Conservation (phyloP, 92 coral and sea anemone genomes). For the Metridium senile region DNA sequence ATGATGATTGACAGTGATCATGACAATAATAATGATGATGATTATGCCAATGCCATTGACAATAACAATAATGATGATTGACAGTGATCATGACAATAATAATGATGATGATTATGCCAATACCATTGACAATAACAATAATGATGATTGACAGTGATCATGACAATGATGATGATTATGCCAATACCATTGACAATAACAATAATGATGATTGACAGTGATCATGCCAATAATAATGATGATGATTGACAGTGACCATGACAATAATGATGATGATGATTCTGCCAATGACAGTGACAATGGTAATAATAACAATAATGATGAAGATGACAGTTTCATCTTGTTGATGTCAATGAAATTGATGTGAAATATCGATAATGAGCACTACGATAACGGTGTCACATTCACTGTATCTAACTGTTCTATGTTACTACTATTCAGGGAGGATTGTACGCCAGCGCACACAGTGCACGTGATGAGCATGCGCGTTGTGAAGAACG, state of each 20-base stretch:
- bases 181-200: no score
- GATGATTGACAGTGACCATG: not conserved
- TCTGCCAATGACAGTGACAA: not conserved
- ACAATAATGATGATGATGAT: not conserved
- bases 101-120: no score
- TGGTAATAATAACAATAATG: not conserved
- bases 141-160: no score
- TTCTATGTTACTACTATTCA: no score
- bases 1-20: no score
- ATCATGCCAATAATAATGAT: no score
- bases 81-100: not conserved
- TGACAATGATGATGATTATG: no score
- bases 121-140: no score
- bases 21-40: no score
- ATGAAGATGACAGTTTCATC: not conserved
- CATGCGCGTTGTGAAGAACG: slow-evolving; percentile 96
- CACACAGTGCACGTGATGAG: slow-evolving; percentile 97
- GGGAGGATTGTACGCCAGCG: slow-evolving; percentile 97
- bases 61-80: not conserved
- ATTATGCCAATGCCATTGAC: not conserved
- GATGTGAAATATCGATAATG: no score
- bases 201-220: no score
- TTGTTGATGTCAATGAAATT: not conserved
- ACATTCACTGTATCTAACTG: not conserved
- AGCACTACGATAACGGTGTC: no score